phyloP scores from a whole-genome alignment of 2,797 vertebrate genomes.

The Trachurus trachurus region DNA sequence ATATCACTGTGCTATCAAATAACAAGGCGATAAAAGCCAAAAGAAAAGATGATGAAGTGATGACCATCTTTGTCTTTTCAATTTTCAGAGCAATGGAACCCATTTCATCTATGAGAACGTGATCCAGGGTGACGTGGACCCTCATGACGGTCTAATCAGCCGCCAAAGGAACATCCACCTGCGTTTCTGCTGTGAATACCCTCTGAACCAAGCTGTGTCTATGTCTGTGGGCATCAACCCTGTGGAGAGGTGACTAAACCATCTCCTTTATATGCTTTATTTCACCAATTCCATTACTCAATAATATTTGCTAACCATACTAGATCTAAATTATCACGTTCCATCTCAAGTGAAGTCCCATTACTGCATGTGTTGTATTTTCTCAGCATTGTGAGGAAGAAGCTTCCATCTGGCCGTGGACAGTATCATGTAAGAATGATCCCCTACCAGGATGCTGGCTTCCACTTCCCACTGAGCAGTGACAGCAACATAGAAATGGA shows the following conservation, averaged over 20 bases:
- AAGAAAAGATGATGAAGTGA: too few relatives aligned
- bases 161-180: constrained; percentile 68
- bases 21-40: too few relatives aligned
- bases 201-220: constrained; percentile 72
- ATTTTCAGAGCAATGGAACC: constrained; percentile 75
- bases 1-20: too few relatives aligned
- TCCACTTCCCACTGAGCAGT: constrained; percentile 47
- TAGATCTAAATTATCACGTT: neutral
- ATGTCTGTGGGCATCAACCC: constrained; percentile 75
- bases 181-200: constrained; percentile 74
- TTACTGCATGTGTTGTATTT: neutral
- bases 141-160: constrained; percentile 56
- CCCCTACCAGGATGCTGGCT: constrained; percentile 69
- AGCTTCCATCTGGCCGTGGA: constrained; percentile 68
- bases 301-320: too few relatives aligned
- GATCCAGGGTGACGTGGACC: constrained; percentile 63
- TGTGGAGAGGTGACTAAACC: constrained; percentile 61
- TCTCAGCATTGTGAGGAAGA: constrained; percentile 61
- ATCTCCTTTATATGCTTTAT: neutral
- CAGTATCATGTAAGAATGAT: constrained; percentile 69
- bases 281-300: too few relatives aligned
- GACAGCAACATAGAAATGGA: constrained; percentile 45
- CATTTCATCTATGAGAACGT: constrained; percentile 83
- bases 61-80: neutral
- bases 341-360: neutral